Evolutionary conservation across 2,113 vertebrate genomes (phyloP), one percentile per base, ranked within the genome.

Genomic region (Stegostoma tigrinum): DNA sequence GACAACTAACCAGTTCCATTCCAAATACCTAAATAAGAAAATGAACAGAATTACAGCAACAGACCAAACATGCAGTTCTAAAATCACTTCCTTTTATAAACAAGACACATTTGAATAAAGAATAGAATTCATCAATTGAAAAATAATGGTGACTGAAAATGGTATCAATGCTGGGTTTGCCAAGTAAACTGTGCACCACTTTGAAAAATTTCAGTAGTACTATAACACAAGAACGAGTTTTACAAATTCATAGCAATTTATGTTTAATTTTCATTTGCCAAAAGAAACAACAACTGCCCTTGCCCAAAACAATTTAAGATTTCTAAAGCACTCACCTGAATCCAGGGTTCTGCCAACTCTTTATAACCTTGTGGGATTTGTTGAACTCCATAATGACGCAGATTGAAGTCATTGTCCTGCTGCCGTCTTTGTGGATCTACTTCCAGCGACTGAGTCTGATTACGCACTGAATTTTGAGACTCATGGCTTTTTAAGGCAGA

Each of bases 1-100:
- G 98, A 97, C 98, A 99, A 97, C 98, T 98, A 90, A 99, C 98
- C 96, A 99, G 97, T 96, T 99, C 98, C 97, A 98, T 98, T 96
- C 98, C 98, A 96, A 99, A 99, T 64, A 98, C 98, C 98, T 99
- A 72, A 66, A 64, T 0, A 64, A 7, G 75, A 96, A 85, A 95
- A 68, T 96, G 97, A 64, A 96, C 23, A 42, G 93, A 8, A 66
- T 70, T 5, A 24, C 61, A 34, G 0, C 21, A 66, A 67, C 0
- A 96, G 86, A 94, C 5, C 5, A 27, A 45, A 38, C 14, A 72
- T 95, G 23, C 45, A 91, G 34, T 38, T 91, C 30, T 64, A 91
- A 64, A 64, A 91, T 38, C 5, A 34, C 61, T 91, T 38, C 34
- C 30, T 19, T 61, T 34, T 27, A 52, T 52, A 3, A 24, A 34